phyloP scores from a whole-genome alignment of 2,888 invertebrate species.

The Scaptodrosophila latifasciaeformis region DNA sequence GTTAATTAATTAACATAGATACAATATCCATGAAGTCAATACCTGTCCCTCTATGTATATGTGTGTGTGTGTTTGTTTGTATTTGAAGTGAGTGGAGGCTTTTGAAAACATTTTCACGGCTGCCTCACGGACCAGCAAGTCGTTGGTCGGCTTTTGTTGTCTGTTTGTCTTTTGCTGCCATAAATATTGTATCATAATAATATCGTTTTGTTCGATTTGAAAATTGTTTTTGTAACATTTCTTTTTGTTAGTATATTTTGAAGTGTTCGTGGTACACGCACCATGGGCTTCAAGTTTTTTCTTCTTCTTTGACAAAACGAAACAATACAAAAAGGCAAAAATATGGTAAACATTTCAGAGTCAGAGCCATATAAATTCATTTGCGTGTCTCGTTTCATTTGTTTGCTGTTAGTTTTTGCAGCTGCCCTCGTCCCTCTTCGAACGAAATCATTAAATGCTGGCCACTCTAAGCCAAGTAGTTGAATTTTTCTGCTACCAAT shows the following conservation, averaged over 20 bases:
- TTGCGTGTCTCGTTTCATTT: slow-evolving; percentile 34
- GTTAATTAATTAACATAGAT: slow-evolving; percentile 66
- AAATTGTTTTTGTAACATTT: slow-evolving; percentile 20
- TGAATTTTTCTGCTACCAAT: no score
- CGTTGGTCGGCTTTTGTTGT: slow-evolving; percentile 7
- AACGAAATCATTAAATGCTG: no score
- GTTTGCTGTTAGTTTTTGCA: slow-evolving; percentile 23
- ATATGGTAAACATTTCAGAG: slow-evolving; percentile 13
- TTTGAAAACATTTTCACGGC: slow-evolving; percentile 56
- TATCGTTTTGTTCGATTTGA: slow-evolving; percentile 42
- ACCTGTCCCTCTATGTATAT: neutral
- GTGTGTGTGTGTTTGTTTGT: slow-evolving; percentile 15
- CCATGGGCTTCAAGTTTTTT: neutral
- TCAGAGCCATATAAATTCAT: slow-evolving; percentile 24
- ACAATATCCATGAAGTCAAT: slow-evolving; percentile 32
- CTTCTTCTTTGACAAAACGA: slow-evolving; percentile 3
- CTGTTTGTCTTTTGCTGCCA: slow-evolving; percentile 23
- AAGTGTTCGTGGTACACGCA: slow-evolving; percentile 31
- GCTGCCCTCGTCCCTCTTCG: slow-evolving; percentile 15
- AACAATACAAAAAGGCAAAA: slow-evolving; percentile 25
- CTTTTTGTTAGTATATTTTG: slow-evolving; percentile 5
- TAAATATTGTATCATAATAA: slow-evolving; percentile 47
- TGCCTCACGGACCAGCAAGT: slow-evolving; percentile 33
- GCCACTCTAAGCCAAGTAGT: no score
- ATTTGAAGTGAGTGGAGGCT: slow-evolving; percentile 8